phyloP scores from a whole-genome alignment of 2,113 vertebrate genomes.

The Acanthisitta chloris region DNA sequence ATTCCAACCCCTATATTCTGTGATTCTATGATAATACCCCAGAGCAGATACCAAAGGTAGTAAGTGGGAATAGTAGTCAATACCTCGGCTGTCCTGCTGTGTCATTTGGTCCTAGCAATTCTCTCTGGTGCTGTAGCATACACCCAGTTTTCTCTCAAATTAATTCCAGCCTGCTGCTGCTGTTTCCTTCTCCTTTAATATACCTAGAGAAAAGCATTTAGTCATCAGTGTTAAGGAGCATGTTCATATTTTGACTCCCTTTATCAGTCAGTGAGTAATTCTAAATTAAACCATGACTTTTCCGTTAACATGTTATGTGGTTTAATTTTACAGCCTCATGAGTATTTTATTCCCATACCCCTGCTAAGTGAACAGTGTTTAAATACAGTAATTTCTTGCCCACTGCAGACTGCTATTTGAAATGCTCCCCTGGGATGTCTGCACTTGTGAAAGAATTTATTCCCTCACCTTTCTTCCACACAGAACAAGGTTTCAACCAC shows the following conservation, averaged over 20 bases:
- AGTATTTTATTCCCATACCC: background rate
- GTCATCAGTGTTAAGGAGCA: rapidly evolving
- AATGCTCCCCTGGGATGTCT: background rate
- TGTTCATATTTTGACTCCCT: background rate
- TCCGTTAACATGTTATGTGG: background rate
- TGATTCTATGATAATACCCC: background rate
- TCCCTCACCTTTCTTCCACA: background rate
- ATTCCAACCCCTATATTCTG: no score
- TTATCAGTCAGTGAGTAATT: background rate
- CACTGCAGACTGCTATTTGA: background rate
- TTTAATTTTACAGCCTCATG: background rate
- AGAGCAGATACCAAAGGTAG: background rate
- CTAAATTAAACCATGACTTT: background rate
- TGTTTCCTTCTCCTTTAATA: background rate
- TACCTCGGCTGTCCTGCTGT: rapidly evolving
- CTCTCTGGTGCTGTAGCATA: background rate
- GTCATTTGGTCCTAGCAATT: background rate
- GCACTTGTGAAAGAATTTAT: background rate
- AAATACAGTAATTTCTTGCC: background rate
- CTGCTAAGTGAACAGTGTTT: background rate
- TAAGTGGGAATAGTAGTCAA: background rate
- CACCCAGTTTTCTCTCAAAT: background rate
- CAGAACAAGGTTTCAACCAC: background rate
- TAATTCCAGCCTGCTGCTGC: background rate
- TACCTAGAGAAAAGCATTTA: background rate